phyloP scores from a whole-genome alignment of 2,797 vertebrate species.

The Coregonus suidteri region DNA sequence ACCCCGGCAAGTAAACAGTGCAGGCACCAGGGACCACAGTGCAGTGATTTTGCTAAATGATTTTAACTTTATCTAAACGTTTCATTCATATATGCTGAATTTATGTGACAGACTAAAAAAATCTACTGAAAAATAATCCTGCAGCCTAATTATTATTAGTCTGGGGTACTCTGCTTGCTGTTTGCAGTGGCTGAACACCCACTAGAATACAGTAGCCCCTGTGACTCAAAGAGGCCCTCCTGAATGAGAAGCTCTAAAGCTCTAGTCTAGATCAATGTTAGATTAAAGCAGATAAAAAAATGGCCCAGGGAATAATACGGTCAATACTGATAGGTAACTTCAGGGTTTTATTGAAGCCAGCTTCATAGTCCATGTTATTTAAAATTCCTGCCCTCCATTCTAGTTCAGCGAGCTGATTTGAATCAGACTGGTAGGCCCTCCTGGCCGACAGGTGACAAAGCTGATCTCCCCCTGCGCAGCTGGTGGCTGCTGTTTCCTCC shows the following conservation, averaged over 20 bases:
- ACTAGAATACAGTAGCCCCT: constrained; percentile 39
- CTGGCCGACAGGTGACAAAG: constrained; percentile 41
- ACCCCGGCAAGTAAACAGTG: constrained; percentile 58
- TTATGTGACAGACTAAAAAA: constrained; percentile 67
- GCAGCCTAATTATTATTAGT: constrained; percentile 67
- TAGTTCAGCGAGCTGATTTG: constrained; percentile 51
- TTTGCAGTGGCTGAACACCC: constrained; percentile 44
- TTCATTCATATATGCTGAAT: constrained; percentile 65
- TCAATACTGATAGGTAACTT: constrained; percentile 4
- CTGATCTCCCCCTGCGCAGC: constrained; percentile 40
- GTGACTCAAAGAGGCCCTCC: constrained; percentile 45
- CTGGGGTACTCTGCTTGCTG: constrained; percentile 35
- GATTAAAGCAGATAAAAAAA: constrained; percentile 24
- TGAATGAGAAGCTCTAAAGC: constrained; percentile 44
- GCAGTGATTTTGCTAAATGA: constrained; percentile 68
- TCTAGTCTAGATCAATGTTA: constrained; percentile 68
- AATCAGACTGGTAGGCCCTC: constrained; percentile 34
- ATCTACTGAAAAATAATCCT: constrained; percentile 68
- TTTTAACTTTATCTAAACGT: constrained; percentile 75
- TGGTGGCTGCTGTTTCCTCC: constrained; percentile 39
- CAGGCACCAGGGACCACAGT: constrained; percentile 56
- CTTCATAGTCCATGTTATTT: constrained; percentile 45
- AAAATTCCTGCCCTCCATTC: constrained; percentile 34
- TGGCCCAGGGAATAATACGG: constrained; percentile 24
- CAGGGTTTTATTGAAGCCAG: not conserved